A percentile compares a stretch with the other conserved stretches of the same genome.
These are phyloP conservation scores for Pemphredon lugubris DNA, from an alignment of 2,888 invertebrate genomes.

Conservation along the genomic window DNA sequence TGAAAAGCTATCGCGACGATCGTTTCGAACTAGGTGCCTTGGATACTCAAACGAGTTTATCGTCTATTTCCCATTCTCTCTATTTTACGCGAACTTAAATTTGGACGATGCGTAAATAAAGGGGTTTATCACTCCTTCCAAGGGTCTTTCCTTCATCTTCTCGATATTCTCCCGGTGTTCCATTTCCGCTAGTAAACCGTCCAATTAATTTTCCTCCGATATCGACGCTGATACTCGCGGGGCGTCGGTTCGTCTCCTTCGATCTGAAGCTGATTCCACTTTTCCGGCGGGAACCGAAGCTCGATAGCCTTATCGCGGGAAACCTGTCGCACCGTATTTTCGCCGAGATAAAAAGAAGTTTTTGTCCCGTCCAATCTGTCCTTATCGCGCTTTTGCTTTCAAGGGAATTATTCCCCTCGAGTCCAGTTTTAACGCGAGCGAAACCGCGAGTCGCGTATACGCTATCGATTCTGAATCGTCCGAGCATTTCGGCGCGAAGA, in stretches of 20 bases:
- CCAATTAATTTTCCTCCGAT: background rate
- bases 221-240: background rate
- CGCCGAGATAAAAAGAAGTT: background rate
- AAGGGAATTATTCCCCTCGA: no score
- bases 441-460: no score
- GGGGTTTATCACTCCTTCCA: constrained; percentile 33
- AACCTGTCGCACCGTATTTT: background rate
- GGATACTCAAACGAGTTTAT: background rate
- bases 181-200: background rate
- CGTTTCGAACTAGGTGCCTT: background rate
- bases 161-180: constrained; percentile 1
- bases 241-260: no score
- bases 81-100: constrained; percentile 11
- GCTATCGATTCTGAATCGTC: no score
- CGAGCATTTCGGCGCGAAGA: no score
- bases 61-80: background rate
- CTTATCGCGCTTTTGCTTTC: no score
- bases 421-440: no score
- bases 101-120: constrained; percentile 38
- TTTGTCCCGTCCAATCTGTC: no score
- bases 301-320: no score
- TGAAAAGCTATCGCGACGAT: no score
- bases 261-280: no score
- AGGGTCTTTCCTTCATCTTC: constrained; percentile 13
- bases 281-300: no score